Evolutionary conservation across 2,888 invertebrate genomes (phyloP).

Genomic region (Ryuthela nishihirai): DNA sequence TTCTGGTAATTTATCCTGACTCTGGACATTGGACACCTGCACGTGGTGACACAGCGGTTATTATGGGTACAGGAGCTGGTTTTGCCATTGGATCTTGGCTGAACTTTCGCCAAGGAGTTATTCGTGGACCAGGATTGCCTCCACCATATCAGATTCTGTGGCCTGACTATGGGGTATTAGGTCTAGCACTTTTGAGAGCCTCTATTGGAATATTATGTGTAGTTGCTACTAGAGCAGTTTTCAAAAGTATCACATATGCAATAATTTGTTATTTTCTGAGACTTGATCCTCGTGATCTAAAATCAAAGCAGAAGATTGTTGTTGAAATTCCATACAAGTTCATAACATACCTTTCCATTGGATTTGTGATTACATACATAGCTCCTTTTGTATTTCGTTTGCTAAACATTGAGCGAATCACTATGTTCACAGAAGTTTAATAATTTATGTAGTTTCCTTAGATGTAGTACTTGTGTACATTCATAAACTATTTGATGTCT

Average conservation of each 20-base stretch:
- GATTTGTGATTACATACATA: slow-evolving; percentile 70
- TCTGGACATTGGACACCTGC: slow-evolving; percentile 87
- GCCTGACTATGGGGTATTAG: slow-evolving; percentile 70
- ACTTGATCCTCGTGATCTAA: slow-evolving; percentile 62
- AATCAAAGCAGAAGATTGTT: slow-evolving; percentile 58
- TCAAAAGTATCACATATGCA: slow-evolving; percentile 66
- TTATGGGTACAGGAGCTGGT: slow-evolving; percentile 76
- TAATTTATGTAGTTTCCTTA: background rate
- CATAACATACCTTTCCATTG: slow-evolving; percentile 72
- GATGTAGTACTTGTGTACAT: background rate
- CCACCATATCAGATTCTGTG: slow-evolving; percentile 75
- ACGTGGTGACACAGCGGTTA: slow-evolving; percentile 82
- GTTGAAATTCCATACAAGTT: slow-evolving; percentile 82
- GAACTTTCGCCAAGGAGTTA: slow-evolving; percentile 69
- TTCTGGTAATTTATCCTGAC: slow-evolving; percentile 74
- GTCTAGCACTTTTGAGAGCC: slow-evolving; percentile 63
- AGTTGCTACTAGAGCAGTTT: slow-evolving; percentile 62
- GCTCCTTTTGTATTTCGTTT: slow-evolving; percentile 73
- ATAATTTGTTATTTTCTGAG: slow-evolving; percentile 66
- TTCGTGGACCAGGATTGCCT: slow-evolving; percentile 54
- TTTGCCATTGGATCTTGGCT: slow-evolving; percentile 76
- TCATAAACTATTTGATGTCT: background rate
- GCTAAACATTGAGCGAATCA: slow-evolving; percentile 71
- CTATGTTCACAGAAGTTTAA: slow-evolving; percentile 81
- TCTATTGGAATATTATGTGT: slow-evolving; percentile 71